Evolutionary conservation across 2,888 invertebrate species (phyloP), one percentile per base, ranked within the genome.

Genomic region (Apamea anceps): DNA sequence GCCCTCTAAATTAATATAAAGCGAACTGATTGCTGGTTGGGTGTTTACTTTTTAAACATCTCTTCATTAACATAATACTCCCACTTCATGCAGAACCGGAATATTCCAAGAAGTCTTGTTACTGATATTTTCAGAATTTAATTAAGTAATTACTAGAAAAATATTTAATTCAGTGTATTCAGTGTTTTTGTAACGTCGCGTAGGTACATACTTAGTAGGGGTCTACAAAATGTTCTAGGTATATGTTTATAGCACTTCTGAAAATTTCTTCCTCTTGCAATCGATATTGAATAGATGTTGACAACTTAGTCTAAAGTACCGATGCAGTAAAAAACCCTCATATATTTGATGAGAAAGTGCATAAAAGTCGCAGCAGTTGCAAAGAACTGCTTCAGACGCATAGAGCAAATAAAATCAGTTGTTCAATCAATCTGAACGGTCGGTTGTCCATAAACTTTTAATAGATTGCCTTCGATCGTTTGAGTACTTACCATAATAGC

Each of bases 391-490:
- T 88, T 85, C 89, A 84, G 92, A 91, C 93, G 90, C 90, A 85
- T 88, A 91, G 85, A 90, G 87, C 92, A 94, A 95, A 94, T 94
- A 95, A 93, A 93, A 93, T 94, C 93, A 94, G 92, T 92, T 92
- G 89, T 92, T 93, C 94, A 93, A 95, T 96, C 95, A 95, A 95
- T 94, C 93, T 91, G 90, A 90, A 89, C 91, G 89, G 88, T 89
- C 89, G 88, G 88, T 92, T 92, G 92, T 92, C 94, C 92, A 92
- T 93, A 91, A 94, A 94, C 93, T 94, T 95, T 94, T 95, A 95
- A 94, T 95, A 96, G 94, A 96, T 96, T 96, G 94, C 91, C 92
- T 93, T 94, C 93, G 93, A 93, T 93, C 93, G 92, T 86, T 86
- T 81, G 87, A 92, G 93, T 95, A 95, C 96, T 96, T 93, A 95